Conservation (phyloP, 2,113 vertebrate species). For the Protobothrops flavoviridis region DNA sequence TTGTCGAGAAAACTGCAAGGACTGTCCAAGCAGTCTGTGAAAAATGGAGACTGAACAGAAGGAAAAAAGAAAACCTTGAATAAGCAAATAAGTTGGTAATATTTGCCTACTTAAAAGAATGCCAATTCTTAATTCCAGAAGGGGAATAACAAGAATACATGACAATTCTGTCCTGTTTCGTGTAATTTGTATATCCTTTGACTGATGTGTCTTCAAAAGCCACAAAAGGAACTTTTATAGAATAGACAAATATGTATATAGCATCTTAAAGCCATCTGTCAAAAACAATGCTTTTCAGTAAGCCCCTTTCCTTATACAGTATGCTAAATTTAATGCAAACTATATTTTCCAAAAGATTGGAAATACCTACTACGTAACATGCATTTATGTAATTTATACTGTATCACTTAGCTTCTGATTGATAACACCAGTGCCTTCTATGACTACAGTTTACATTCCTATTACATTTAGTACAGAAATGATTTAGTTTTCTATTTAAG, state of each 20-base stretch:
- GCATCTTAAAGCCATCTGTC: neutral
- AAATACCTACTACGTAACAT: neutral
- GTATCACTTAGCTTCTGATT: neutral
- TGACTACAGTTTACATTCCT: neutral
- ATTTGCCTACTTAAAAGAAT: slow-evolving; percentile 29
- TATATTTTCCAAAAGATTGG: neutral
- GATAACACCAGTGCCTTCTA: slow-evolving; percentile 9
- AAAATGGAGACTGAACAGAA: neutral
- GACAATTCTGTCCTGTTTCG: neutral
- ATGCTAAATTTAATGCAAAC: neutral
- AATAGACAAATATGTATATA: neutral
- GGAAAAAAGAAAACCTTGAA: neutral
- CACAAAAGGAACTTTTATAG: neutral
- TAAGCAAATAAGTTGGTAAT: slow-evolving; percentile 21
- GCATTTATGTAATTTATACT: neutral
- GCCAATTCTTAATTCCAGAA: neutral
- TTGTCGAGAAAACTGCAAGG: neutral
- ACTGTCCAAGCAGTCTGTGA: neutral
- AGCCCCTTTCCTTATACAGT: neutral
- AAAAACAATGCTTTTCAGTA: neutral
- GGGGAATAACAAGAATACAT: no score
- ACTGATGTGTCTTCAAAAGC: neutral
- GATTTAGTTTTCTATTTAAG: slow-evolving; percentile 18
- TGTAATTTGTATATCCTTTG: neutral
- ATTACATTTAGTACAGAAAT: neutral